Evolutionary conservation across 2,113 vertebrate genomes (phyloP).

Genomic region (Menura novaehollandiae): DNA sequence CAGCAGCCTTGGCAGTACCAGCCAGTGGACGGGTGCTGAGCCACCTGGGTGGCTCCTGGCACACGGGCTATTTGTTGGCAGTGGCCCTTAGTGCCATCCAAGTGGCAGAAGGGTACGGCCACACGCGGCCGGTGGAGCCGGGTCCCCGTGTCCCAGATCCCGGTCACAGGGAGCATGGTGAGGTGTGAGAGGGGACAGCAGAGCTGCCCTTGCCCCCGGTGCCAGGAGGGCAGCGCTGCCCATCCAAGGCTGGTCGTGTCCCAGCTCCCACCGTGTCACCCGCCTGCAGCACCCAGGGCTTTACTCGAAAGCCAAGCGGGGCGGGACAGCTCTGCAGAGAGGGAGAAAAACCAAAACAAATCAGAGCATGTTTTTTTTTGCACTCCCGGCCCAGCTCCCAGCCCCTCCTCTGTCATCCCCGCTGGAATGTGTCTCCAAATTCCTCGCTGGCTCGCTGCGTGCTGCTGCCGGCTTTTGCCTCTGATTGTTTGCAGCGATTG

Average conservation of each 20-base stretch:
- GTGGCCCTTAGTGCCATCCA: fast-evolving
- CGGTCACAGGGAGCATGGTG: fast-evolving
- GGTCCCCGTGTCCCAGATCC: neutral
- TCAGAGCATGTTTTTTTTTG: neutral
- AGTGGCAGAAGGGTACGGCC: neutral
- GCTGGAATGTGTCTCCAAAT: conserved; percentile 44
- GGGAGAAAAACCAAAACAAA: conserved; percentile 5
- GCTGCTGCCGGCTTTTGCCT: conserved; percentile 55
- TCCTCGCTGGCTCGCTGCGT: conserved; percentile 37
- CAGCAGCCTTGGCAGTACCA: neutral
- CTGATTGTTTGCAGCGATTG: conserved; percentile 55
- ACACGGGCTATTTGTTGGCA: fast-evolving
- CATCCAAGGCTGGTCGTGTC: fast-evolving
- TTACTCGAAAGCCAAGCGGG: conserved; percentile 17
- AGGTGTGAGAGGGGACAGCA: neutral
- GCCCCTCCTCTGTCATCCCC: conserved; percentile 49
- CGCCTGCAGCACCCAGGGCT: neutral
- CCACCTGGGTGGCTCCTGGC: neutral
- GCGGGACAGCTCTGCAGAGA: neutral
- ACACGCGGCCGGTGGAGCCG: fast-evolving
- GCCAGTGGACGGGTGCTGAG: neutral
- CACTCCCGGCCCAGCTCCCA: neutral
- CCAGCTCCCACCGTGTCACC: neutral
- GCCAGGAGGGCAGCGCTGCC: neutral
- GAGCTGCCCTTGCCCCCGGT: neutral